phyloP scores from a whole-genome alignment of 2,888 invertebrate genomes.

The Ornithoptera priamus region DNA sequence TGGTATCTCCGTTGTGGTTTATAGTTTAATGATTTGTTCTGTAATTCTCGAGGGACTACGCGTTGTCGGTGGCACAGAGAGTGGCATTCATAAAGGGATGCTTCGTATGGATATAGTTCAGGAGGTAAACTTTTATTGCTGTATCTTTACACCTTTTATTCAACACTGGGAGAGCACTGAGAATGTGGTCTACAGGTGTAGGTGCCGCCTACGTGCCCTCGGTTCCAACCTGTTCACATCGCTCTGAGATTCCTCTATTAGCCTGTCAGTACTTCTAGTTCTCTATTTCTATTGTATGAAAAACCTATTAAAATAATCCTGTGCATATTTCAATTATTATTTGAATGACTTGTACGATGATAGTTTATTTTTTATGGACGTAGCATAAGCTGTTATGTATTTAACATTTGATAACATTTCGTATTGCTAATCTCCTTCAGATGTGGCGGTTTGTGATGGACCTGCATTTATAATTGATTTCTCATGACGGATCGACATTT shows the following conservation, averaged over 20 bases:
- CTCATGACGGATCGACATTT: conserved; percentile 73
- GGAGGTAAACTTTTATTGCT: conserved; percentile 9
- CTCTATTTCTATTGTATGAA: conserved; percentile 43
- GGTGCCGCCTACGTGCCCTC: conserved; percentile 9
- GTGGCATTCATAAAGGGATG: not conserved
- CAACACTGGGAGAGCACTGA: conserved; percentile 30
- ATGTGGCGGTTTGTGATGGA: conserved; percentile 60
- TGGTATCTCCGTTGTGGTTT: conserved; percentile 30
- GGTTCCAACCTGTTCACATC: conserved; percentile 61
- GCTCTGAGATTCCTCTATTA: conserved; percentile 46
- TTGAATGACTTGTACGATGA: conserved; percentile 71
- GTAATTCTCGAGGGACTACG: not conserved
- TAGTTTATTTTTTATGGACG: conserved; percentile 76
- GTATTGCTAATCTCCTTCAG: conserved; percentile 53
- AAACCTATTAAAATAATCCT: conserved; percentile 42
- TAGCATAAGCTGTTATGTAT: conserved; percentile 79
- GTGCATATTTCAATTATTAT: conserved; percentile 63
- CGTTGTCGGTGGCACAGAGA: not conserved
- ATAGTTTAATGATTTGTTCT: not conserved
- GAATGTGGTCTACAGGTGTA: conserved; percentile 2
- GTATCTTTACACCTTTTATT: conserved; percentile 4
- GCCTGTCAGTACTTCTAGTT: conserved; percentile 34
- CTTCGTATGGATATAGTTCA: not conserved
- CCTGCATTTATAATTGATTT: conserved; percentile 74
- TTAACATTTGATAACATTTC: conserved; percentile 64